Conservation (phyloP, 1,140 invertebrate genomes). For the Brachionus plicatilis region DNA sequence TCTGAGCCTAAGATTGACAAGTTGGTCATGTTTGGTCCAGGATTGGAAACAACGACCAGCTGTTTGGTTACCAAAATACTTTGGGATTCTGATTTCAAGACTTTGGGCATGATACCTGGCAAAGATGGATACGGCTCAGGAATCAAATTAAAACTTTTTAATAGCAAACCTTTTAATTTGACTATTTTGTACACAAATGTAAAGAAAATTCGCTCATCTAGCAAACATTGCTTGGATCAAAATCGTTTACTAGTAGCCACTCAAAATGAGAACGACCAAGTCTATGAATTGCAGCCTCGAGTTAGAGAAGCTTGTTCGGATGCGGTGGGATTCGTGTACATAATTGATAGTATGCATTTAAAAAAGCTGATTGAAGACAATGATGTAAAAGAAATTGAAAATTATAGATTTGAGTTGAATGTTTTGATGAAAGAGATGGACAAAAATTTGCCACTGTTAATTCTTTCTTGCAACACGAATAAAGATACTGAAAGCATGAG, state of each 20-base stretch:
- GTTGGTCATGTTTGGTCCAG: constrained; percentile 29
- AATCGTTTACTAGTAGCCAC: neutral
- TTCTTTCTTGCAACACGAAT: neutral
- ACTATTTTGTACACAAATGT: constrained; percentile 37
- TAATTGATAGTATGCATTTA: constrained; percentile 36
- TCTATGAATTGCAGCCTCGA: constrained; percentile 17
- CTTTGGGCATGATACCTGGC: constrained; percentile 28
- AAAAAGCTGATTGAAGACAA: neutral
- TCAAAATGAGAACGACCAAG: neutral
- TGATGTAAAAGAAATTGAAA: constrained; percentile 15
- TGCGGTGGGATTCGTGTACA: constrained; percentile 4
- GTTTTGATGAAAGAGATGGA: neutral
- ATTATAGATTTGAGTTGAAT: constrained; percentile 10
- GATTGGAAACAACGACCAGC: constrained; percentile 19
- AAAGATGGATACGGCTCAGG: constrained; percentile 30
- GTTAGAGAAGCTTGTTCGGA: constrained; percentile 13
- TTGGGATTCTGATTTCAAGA: constrained; percentile 26
- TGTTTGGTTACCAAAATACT: constrained; percentile 14
- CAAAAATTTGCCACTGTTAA: neutral
- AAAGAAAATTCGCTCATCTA: neutral
- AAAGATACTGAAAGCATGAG: neutral
- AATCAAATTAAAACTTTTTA: constrained; percentile 33
- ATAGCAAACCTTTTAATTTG: constrained; percentile 32
- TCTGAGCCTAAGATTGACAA: neutral
- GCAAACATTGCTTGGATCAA: neutral